Conservation (phyloP, 2,797 vertebrate genomes). For the Acanthopagrus latus region DNA sequence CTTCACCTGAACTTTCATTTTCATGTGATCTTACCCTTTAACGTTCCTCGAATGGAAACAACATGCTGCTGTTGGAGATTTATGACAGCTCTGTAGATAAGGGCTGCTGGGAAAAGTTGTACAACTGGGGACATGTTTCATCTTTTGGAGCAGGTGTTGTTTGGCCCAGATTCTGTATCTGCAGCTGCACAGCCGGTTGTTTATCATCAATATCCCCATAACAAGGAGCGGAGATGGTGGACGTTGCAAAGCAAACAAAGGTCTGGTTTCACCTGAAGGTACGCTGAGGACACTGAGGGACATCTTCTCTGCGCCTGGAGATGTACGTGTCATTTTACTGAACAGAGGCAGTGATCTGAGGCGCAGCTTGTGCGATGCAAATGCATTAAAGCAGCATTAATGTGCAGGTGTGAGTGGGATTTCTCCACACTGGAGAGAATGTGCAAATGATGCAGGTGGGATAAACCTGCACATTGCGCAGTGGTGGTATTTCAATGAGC, state of each 20-base stretch:
- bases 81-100: background rate
- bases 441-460: background rate
- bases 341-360: constrained; percentile 11
- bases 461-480: background rate
- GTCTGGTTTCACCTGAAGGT: constrained; percentile 28
- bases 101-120: constrained; percentile 15
- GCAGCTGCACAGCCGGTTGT: constrained; percentile 53
- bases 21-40: too few relatives aligned
- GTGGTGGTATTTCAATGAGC: background rate
- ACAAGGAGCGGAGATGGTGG: constrained; percentile 22
- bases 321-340: constrained; percentile 45
- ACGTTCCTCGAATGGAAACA: too few relatives aligned
- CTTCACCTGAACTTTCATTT: too few relatives aligned
- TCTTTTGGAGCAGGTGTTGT: constrained; percentile 55
- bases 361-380: constrained; percentile 6
- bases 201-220: constrained; percentile 51
- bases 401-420: constrained; percentile 4
- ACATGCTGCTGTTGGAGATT: background rate
- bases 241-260: constrained; percentile 23
- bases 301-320: constrained; percentile 21
- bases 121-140: constrained; percentile 7
- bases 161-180: constrained; percentile 50
- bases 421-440: background rate
- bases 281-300: constrained; percentile 12
- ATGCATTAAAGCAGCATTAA: background rate